Conservation (phyloP, 2,888 invertebrate species). For the Mesochorus sp. region DNA sequence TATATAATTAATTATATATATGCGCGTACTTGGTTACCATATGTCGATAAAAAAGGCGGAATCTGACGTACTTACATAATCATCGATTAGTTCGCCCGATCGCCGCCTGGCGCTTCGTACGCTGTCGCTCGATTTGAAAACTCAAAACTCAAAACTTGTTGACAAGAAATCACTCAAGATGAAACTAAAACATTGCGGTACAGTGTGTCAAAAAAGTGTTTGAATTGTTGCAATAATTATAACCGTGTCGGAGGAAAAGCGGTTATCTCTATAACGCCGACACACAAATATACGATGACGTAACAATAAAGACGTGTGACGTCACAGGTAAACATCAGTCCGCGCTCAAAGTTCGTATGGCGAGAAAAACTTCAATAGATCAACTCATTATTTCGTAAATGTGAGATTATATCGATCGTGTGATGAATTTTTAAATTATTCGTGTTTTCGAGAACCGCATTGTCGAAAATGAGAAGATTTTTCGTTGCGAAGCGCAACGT, state of each 20-base stretch:
- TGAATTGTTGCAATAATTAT: too few species aligned
- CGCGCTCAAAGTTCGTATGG: slow-evolving; percentile 1
- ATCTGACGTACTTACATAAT: too few species aligned
- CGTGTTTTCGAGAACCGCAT: not conserved
- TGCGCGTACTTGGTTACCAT: too few species aligned
- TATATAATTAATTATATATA: too few species aligned
- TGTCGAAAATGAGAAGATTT: not conserved
- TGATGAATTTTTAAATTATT: not conserved
- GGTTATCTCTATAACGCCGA: too few species aligned
- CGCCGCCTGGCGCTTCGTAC: too few species aligned
- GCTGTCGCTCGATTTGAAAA: too few species aligned
- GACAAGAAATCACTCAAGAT: slow-evolving; percentile 11
- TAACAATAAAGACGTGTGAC: slow-evolving; percentile 16
- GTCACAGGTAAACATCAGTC: slow-evolving; percentile 25
- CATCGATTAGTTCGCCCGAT: too few species aligned
- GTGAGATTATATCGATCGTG: not conserved
- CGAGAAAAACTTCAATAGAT: not conserved
- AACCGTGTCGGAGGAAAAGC: too few species aligned
- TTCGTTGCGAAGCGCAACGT: not conserved
- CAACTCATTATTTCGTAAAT: not conserved
- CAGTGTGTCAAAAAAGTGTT: not conserved
- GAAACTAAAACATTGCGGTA: not conserved
- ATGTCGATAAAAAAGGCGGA: too few species aligned
- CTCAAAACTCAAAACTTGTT: too few species aligned
- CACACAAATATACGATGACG: too few species aligned